phyloP scores from a whole-genome alignment of 1,140 invertebrate genomes.

The Bombus picipes region DNA sequence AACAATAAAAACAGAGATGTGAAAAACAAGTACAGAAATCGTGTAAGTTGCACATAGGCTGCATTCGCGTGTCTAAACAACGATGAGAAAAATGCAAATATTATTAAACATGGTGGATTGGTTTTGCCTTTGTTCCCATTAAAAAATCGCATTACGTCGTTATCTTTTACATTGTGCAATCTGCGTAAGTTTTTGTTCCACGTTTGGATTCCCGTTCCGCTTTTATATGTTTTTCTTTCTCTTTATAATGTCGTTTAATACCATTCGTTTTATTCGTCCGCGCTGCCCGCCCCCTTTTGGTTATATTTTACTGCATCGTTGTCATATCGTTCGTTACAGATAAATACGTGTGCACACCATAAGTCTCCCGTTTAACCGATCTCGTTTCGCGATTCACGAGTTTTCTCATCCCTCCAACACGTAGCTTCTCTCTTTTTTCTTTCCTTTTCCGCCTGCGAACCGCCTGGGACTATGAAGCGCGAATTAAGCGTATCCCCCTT shows the following conservation, averaged over 20 bases:
- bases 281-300: too few species aligned
- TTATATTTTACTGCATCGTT: neutral
- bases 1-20: neutral
- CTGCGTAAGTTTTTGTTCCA: neutral
- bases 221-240: neutral
- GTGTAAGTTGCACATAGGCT: neutral
- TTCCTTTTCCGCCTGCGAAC: too few species aligned
- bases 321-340: neutral
- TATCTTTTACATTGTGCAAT: neutral
- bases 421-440: neutral
- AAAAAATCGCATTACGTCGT: slow-evolving; percentile 15
- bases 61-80: neutral
- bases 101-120: neutral
- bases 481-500: slow-evolving; percentile 2
- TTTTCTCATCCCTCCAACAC: neutral
- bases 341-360: neutral
- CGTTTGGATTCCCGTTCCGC: neutral
- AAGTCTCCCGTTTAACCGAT: neutral
- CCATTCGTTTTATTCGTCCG: neutral
- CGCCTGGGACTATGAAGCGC: neutral
- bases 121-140: neutral
- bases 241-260: neutral
- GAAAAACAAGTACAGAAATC: neutral
- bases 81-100: neutral
- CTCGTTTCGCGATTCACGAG: neutral